phyloP scores from a whole-genome alignment of 2,113 vertebrate species.

The Tor tambroides region DNA sequence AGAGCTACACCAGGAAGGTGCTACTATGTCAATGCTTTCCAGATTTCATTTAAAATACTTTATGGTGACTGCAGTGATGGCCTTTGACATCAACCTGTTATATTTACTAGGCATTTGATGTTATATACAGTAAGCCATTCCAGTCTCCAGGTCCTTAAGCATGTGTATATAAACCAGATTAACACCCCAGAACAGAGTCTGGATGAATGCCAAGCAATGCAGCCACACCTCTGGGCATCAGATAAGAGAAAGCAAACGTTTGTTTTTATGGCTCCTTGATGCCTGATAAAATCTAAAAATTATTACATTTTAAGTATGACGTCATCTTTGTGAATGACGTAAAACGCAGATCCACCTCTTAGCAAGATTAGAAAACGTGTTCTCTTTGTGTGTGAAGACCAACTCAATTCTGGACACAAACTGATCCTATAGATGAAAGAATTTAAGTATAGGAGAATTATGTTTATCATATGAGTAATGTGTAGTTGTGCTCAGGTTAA shows the following conservation, averaged over 20 bases:
- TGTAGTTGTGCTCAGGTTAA: background rate
- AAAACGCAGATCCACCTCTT: background rate
- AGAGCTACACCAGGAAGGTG: background rate
- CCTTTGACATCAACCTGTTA: background rate
- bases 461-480: background rate
- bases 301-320: constrained; percentile 9
- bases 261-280: constrained; percentile 42
- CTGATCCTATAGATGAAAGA: background rate
- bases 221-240: constrained; percentile 50
- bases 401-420: background rate
- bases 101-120: background rate
- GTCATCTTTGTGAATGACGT: background rate
- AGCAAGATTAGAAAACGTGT: background rate
- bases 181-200: constrained; percentile 26
- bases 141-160: background rate
- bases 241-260: constrained; percentile 49
- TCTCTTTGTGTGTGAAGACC: background rate
- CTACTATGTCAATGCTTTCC: background rate
- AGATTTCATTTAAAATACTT: constrained; percentile 16
- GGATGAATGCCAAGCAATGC: constrained; percentile 40
- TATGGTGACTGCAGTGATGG: constrained; percentile 19
- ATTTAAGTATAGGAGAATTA: background rate
- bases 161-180: constrained; percentile 37
- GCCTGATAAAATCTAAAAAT: constrained; percentile 44
- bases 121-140: background rate